Percentiles rank a stretch among this genome's conserved stretches.
Evolutionary conservation across 2,797 vertebrate species (phyloP).

Genomic region (Nothura maculosa): DNA sequence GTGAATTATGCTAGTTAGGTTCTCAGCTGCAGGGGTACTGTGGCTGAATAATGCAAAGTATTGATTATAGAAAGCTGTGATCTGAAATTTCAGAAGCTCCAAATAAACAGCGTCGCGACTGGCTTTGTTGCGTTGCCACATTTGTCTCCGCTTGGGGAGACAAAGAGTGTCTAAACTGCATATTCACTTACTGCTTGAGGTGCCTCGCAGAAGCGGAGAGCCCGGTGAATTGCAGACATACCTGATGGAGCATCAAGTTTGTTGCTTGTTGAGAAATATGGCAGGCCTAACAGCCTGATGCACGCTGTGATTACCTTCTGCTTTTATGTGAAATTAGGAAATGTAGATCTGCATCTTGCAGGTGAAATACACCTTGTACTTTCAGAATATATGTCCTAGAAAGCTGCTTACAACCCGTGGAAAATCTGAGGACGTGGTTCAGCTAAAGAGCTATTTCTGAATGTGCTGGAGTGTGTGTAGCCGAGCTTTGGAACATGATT

Average conservation of each 20-base stretch:
- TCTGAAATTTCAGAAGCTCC: constrained; percentile 56
- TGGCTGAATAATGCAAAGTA: constrained; percentile 24
- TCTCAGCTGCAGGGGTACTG: constrained; percentile 3
- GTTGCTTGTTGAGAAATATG: not conserved
- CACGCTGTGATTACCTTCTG: not conserved
- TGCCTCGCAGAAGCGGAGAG: not conserved
- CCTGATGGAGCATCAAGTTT: not conserved
- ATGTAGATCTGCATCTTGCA: not conserved
- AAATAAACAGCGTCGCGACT: constrained; percentile 38
- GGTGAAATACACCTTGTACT: not conserved
- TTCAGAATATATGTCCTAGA: not conserved
- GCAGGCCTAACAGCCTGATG: not conserved
- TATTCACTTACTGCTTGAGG: not conserved
- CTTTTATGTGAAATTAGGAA: not conserved
- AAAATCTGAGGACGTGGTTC: not conserved
- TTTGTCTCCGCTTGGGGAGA: constrained; percentile 23
- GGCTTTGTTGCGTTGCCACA: not conserved
- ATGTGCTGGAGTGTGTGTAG: not conserved
- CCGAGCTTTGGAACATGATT: not conserved
- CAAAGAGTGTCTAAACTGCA: not conserved
- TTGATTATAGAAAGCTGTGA: constrained; percentile 55
- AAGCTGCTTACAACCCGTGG: not conserved
- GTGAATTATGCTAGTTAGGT: constrained; percentile 5
- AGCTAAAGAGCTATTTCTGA: not conserved
- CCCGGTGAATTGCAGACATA: not conserved